phyloP scores from a whole-genome alignment of 2,888 invertebrate genomes.

The Cephonodes hylas region DNA sequence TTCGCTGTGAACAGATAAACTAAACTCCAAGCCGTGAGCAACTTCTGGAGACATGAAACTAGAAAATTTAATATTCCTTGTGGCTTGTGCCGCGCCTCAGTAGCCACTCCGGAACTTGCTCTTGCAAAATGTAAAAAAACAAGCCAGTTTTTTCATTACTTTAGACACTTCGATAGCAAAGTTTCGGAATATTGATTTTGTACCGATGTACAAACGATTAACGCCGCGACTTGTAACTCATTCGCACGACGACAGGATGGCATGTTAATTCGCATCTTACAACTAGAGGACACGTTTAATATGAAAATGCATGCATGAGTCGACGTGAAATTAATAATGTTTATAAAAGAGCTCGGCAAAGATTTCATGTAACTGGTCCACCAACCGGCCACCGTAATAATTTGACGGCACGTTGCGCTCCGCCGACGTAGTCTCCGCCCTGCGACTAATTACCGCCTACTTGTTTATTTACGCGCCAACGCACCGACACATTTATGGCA shows the following conservation, averaged over 20 bases:
- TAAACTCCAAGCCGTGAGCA: constrained; percentile 49
- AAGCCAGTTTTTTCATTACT: constrained; percentile 15
- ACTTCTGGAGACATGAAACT: constrained; percentile 65
- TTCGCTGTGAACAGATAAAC: constrained; percentile 55
- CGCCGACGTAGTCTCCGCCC: constrained; percentile 56
- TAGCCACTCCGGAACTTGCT: constrained; percentile 27
- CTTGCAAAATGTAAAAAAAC: constrained; percentile 26
- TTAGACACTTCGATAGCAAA: neutral
- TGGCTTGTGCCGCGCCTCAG: constrained; percentile 40
- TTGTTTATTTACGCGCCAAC: constrained; percentile 58
- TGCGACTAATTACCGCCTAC: constrained; percentile 67
- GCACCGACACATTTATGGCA: neutral
- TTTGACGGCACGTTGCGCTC: constrained; percentile 38
- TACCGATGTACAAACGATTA: neutral
- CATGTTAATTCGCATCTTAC: constrained; percentile 24
- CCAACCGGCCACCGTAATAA: constrained; percentile 43
- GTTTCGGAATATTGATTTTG: neutral
- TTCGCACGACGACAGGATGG: constrained; percentile 16
- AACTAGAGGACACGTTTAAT: neutral
- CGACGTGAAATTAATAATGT: neutral
- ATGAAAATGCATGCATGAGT: neutral
- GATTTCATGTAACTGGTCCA: constrained; percentile 29
- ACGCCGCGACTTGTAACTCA: neutral
- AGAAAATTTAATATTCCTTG: constrained; percentile 66
- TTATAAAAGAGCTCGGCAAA: constrained; percentile 25